Evolutionary conservation across 1,140 invertebrate species (phyloP).

Genomic region (Copidosoma floridanum): DNA sequence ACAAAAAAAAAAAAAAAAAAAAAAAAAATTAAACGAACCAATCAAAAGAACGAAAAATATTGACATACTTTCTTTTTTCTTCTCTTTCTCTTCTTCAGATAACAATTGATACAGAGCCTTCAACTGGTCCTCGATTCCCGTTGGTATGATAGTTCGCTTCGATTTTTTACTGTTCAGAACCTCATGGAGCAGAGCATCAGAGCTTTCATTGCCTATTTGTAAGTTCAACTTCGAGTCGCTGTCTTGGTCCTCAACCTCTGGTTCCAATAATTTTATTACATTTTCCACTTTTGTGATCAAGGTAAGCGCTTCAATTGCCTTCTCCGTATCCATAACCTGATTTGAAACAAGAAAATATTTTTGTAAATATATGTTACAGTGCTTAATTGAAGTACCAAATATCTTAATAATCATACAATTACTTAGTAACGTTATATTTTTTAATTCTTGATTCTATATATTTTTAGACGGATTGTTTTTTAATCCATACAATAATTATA

Average conservation of each 20-base stretch:
- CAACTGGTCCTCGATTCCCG: conserved; percentile 30
- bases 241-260: background rate
- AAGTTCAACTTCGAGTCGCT: background rate
- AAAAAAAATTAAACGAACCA: too few species aligned
- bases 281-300: conserved; percentile 34
- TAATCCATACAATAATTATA: too few species aligned
- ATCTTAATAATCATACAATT: too few species aligned
- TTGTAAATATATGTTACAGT: too few species aligned
- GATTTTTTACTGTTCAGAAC: conserved; percentile 31
- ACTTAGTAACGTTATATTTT: too few species aligned
- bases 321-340: conserved; percentile 27
- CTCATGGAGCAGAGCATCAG: conserved; percentile 28
- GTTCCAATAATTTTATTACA: conserved; percentile 26
- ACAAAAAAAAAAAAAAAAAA: too few species aligned
- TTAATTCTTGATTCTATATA: too few species aligned
- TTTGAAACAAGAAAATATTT: too few species aligned
- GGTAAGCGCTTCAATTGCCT: conserved; percentile 29
- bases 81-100: conserved; percentile 26
- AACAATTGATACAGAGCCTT: conserved; percentile 29
- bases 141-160: conserved; percentile 28
- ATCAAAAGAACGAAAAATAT: too few species aligned
- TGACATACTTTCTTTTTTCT: conserved; percentile 3
- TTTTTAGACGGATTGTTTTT: too few species aligned
- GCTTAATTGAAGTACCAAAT: too few species aligned
- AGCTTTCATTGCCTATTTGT: background rate